Evolutionary conservation across 2,888 invertebrate species (phyloP).

Genomic region (Idaea aversata): DNA sequence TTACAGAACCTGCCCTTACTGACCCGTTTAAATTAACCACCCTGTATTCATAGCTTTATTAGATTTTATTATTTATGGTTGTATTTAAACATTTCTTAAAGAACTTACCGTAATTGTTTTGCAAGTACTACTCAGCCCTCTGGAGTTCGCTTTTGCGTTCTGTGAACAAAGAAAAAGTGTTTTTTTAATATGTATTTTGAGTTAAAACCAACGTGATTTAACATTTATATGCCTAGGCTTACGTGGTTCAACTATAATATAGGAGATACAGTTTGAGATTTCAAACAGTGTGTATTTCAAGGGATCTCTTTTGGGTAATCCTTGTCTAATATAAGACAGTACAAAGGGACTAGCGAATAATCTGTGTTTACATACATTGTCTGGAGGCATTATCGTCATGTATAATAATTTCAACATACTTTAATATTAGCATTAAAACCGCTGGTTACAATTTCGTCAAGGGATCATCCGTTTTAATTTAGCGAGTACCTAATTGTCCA

Average conservation of each 20-base stretch:
- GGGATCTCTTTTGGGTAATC: background rate
- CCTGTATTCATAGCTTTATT: too few relatives aligned
- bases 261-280: background rate
- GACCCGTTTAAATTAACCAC: too few relatives aligned
- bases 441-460: too few relatives aligned
- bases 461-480: background rate
- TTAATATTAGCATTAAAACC: background rate
- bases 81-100: slow-evolving; percentile 3
- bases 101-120: slow-evolving; percentile 56
- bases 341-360: slow-evolving; percentile 1
- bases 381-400: background rate
- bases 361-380: background rate
- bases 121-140: slow-evolving; percentile 31
- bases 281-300: background rate
- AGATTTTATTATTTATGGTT: background rate
- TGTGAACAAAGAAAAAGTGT: slow-evolving; percentile 36
- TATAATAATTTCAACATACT: background rate
- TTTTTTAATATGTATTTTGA: slow-evolving; percentile 8
- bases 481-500: background rate
- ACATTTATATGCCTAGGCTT: background rate
- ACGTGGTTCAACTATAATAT: background rate
- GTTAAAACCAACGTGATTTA: background rate
- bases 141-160: slow-evolving; percentile 39
- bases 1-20: too few relatives aligned
- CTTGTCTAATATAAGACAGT: background rate